Percentiles rank a stretch among this genome's conserved stretches.
phyloP scores from a whole-genome alignment of 2,113 vertebrate genomes.

The Pimephales promelas region DNA sequence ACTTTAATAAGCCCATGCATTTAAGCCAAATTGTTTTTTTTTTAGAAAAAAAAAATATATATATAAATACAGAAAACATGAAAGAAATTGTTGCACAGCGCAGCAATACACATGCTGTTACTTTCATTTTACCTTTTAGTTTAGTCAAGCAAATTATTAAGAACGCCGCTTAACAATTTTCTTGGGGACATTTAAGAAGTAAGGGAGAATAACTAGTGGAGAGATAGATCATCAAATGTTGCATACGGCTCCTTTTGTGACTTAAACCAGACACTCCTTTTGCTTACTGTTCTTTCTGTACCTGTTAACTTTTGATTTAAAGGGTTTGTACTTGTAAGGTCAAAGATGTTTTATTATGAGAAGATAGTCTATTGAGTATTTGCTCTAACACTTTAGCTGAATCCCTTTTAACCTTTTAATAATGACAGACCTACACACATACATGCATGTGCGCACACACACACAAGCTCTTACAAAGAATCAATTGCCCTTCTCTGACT shows the following conservation, averaged over 20 bases:
- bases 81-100: background rate
- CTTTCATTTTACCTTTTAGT: background rate
- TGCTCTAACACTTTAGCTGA: background rate
- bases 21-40: background rate
- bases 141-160: no score
- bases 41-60: background rate
- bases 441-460: background rate
- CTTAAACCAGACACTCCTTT: background rate
- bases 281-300: background rate
- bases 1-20: background rate
- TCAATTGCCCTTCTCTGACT: constrained; percentile 13
- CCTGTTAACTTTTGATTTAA: background rate
- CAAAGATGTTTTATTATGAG: background rate
- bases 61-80: no score
- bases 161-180: no score
- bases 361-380: background rate
- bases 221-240: background rate
- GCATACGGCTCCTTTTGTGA: background rate
- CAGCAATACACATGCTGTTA: background rate
- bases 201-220: background rate
- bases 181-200: background rate
- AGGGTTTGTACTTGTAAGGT: background rate
- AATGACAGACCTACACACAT: background rate
- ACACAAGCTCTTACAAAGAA: constrained; percentile 11
- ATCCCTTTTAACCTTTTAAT: constrained; percentile 7